These are phyloP conservation scores for Lampropteryx suffumata DNA, from an alignment of 2,888 invertebrate genomes.

Conservation along the genomic window DNA sequence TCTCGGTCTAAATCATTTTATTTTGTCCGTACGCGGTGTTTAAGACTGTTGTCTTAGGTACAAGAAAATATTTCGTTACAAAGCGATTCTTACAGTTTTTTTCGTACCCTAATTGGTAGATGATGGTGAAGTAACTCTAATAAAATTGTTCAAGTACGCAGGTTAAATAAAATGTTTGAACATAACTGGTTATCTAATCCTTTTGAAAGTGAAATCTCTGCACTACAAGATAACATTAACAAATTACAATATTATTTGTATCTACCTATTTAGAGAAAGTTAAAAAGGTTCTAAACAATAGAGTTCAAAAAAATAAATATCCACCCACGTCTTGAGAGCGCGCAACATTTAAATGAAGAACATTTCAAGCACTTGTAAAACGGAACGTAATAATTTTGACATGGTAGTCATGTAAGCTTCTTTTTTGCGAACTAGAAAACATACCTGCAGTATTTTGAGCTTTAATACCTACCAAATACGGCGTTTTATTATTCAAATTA, in stretches of 20 bases:
- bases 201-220: slow-evolving; percentile 9
- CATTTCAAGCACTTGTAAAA: slow-evolving; percentile 53
- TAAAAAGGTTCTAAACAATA: slow-evolving; percentile 26
- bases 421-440: slow-evolving; percentile 26
- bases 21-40: too few species aligned
- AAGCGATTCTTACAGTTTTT: too few species aligned
- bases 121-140: too few species aligned
- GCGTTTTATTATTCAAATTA: slow-evolving; percentile 9
- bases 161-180: too few species aligned
- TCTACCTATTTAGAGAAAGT: slow-evolving; percentile 17
- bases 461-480: slow-evolving; percentile 21
- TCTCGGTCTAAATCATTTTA: not conserved
- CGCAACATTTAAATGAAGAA: slow-evolving; percentile 10
- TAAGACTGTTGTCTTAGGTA: too few species aligned
- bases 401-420: slow-evolving; percentile 55
- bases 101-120: too few species aligned
- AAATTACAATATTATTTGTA: slow-evolving; percentile 20
- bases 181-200: not conserved
- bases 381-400: slow-evolving; percentile 50
- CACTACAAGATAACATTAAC: slow-evolving; percentile 6
- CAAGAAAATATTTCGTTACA: too few species aligned
- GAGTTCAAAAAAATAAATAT: slow-evolving; percentile 34
- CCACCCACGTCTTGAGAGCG: slow-evolving; percentile 29
- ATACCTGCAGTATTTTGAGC: slow-evolving; percentile 26
- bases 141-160: too few species aligned